These are phyloP conservation scores for Resseliella maxima DNA, from an alignment of 2,888 invertebrate species.

Conservation along the genomic window DNA sequence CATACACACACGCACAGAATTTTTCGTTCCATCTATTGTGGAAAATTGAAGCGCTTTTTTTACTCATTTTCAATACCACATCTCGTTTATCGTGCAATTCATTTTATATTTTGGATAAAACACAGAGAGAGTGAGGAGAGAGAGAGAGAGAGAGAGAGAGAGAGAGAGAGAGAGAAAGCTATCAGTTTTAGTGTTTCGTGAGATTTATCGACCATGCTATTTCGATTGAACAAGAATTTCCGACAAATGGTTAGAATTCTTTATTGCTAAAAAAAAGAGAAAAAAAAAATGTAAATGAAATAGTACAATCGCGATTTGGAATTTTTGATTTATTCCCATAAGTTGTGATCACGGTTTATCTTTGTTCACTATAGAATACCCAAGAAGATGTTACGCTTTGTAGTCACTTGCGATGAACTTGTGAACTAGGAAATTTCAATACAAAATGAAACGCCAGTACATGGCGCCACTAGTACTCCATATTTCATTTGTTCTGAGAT, in stretches of 20 bases:
- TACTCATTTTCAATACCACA: not conserved
- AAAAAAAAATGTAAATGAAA: too few species aligned
- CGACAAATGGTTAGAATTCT: not conserved
- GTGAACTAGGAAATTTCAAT: too few species aligned
- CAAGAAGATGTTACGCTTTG: too few species aligned
- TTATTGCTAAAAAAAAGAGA: too few species aligned
- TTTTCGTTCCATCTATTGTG: not conserved
- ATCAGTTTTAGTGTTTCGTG: not conserved
- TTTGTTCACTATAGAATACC: not conserved
- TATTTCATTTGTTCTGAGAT: too few species aligned
- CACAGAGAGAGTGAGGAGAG: too few species aligned
- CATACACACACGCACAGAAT: not conserved
- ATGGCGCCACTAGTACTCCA: too few species aligned
- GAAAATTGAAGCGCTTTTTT: not conserved
- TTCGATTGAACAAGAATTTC: too few species aligned
- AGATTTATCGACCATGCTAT: not conserved
- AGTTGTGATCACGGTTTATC: not conserved
- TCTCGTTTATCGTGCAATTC: not conserved
- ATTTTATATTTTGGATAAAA: not conserved
- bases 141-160: too few species aligned
- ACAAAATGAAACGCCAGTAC: too few species aligned
- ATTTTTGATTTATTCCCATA: slow-evolving; percentile 33
- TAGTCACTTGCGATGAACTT: too few species aligned
- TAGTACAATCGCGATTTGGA: not conserved
- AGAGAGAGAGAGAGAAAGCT: too few species aligned